phyloP scores from a whole-genome alignment of 1,140 invertebrate genomes.

The Anoplolepis gracilipes region DNA sequence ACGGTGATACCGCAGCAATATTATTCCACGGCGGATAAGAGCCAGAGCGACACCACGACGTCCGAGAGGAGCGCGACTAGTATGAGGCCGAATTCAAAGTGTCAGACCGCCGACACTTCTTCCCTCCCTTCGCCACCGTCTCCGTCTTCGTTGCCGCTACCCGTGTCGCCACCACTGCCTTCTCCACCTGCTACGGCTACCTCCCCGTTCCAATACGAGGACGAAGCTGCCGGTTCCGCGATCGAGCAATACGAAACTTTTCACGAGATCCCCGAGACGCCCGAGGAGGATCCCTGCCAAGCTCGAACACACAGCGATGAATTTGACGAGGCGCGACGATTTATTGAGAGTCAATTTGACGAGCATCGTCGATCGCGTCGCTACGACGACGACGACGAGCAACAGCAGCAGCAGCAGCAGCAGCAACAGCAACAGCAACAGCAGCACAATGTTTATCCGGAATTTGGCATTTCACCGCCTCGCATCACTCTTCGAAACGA shows the following conservation, averaged over 20 bases:
- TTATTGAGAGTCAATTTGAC: conserved; percentile 81
- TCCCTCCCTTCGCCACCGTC: conserved; percentile 44
- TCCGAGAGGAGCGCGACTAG: conserved; percentile 83
- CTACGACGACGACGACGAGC: conserved; percentile 67
- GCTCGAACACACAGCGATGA: conserved; percentile 72
- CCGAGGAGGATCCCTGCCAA: conserved; percentile 61
- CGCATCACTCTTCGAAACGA: conserved; percentile 78
- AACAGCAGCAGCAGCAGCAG: conserved; percentile 20
- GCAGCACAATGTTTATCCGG: conserved; percentile 12
- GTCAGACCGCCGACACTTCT: conserved; percentile 72
- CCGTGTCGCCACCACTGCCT: conserved; percentile 33
- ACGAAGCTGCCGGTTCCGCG: background rate
- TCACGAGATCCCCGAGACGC: conserved; percentile 33
- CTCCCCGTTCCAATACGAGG: background rate
- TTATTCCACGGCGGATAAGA: conserved; percentile 81
- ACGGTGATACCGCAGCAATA: conserved; percentile 84
- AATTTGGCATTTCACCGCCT: conserved; percentile 78
- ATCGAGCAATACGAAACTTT: background rate
- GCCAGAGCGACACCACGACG: conserved; percentile 83
- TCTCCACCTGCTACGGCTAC: conserved; percentile 22
- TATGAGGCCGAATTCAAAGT: conserved; percentile 82
- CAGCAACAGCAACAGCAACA: conserved; percentile 6
- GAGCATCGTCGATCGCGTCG: conserved; percentile 71
- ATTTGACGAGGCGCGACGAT: conserved; percentile 80
- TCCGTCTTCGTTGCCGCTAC: conserved; percentile 40